phyloP scores from a whole-genome alignment of 2,797 vertebrate genomes.

The Myripristis jacobus region DNA sequence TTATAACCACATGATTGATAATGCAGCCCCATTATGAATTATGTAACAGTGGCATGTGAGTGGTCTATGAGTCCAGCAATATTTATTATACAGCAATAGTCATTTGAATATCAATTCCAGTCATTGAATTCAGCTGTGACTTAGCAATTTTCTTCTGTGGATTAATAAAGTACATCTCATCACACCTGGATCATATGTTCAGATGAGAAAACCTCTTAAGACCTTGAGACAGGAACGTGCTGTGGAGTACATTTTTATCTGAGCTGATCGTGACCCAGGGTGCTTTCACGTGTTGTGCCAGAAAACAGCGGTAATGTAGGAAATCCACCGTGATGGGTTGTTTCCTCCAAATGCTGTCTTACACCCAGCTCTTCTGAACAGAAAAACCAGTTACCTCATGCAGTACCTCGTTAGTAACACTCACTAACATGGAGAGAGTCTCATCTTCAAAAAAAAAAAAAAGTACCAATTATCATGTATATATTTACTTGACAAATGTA shows the following conservation, averaged over 20 bases:
- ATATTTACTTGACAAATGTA: constrained; percentile 82
- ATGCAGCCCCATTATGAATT: constrained; percentile 52
- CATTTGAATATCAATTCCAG: constrained; percentile 67
- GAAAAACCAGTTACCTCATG: constrained; percentile 93
- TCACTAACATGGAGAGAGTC: constrained; percentile 76
- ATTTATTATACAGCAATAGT: constrained; percentile 84
- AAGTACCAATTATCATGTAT: constrained; percentile 68
- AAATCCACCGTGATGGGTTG: constrained; percentile 63
- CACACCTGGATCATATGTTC: constrained; percentile 68
- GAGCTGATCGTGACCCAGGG: constrained; percentile 65
- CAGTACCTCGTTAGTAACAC: constrained; percentile 79
- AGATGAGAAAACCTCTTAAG: constrained; percentile 13
- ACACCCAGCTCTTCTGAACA: constrained; percentile 88
- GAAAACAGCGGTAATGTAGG: constrained; percentile 43
- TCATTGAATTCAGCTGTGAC: constrained; percentile 70
- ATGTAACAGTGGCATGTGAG: constrained; percentile 63
- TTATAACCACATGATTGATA: constrained; percentile 56
- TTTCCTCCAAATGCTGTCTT: constrained; percentile 87
- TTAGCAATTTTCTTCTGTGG: constrained; percentile 61
- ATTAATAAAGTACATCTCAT: constrained; percentile 63
- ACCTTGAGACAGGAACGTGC: constrained; percentile 2
- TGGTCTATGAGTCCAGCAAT: constrained; percentile 80
- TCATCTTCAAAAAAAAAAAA: constrained; percentile 71
- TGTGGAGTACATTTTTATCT: constrained; percentile 27
- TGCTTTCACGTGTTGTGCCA: constrained; percentile 79